phyloP scores from a whole-genome alignment of 92 coral and sea anemone genomes.

The Pocillopora meandrina region DNA sequence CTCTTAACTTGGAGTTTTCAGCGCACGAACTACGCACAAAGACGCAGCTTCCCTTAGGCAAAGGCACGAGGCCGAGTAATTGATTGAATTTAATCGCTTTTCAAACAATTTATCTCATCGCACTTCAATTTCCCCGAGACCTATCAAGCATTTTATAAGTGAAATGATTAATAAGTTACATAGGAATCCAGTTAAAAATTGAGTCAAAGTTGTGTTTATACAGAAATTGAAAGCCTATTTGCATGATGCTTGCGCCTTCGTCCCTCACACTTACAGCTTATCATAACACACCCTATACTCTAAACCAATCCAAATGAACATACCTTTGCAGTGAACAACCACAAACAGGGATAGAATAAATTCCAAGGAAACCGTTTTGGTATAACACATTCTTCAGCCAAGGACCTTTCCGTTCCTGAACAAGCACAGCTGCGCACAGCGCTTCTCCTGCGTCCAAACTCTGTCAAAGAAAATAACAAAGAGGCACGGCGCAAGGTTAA shows the following conservation, averaged over 20 bases:
- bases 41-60: not conserved
- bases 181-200: slow-evolving; percentile 12
- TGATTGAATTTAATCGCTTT: not conserved
- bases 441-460: slow-evolving; percentile 4
- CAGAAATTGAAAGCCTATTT: slow-evolving; percentile 17
- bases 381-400: slow-evolving; percentile 26
- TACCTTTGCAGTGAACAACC: slow-evolving; percentile 43
- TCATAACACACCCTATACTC: not conserved
- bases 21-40: not conserved
- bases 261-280: not conserved
- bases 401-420: slow-evolving; percentile 9
- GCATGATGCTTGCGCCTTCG: not conserved
- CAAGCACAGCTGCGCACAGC: slow-evolving; percentile 28
- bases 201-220: slow-evolving; percentile 10
- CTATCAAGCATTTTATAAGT: not conserved
- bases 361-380: slow-evolving; percentile 36
- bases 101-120: not conserved
- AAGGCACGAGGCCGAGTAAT: slow-evolving; percentile 3
- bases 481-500: slow-evolving; percentile 6
- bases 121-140: not conserved
- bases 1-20: not conserved
- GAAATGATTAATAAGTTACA: slow-evolving; percentile 7
- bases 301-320: slow-evolving; percentile 9
- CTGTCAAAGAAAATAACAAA: slow-evolving; percentile 24
- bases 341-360: slow-evolving; percentile 33